phyloP scores from a whole-genome alignment of 2,888 invertebrate genomes.

The Pristionchus arcanus region DNA sequence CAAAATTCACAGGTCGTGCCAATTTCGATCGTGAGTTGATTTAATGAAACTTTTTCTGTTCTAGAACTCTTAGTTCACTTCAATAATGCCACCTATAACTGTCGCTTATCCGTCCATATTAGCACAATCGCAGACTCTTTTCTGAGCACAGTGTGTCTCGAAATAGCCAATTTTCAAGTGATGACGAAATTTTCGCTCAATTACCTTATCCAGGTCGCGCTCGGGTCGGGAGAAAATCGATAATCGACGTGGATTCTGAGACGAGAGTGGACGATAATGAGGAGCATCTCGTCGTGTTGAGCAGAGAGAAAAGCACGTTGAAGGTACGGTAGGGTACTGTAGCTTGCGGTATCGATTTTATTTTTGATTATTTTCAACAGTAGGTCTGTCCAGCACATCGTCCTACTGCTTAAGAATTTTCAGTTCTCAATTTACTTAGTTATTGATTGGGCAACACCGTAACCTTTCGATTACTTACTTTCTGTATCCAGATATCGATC shows the following conservation, averaged over 20 bases:
- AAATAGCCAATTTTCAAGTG: background rate
- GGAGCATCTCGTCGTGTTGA: slow-evolving; percentile 69
- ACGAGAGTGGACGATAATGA: slow-evolving; percentile 70
- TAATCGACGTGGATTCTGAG: slow-evolving; percentile 53
- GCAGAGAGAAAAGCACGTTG: slow-evolving; percentile 62
- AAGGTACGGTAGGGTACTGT: slow-evolving; percentile 53
- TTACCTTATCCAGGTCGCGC: slow-evolving; percentile 33
- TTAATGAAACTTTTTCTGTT: background rate
- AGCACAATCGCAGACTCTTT: too few species aligned
- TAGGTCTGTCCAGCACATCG: too few species aligned
- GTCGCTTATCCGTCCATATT: background rate
- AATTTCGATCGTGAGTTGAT: slow-evolving; percentile 23
- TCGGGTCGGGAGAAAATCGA: slow-evolving; percentile 46
- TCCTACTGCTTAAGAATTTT: too few species aligned
- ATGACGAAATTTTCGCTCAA: background rate
- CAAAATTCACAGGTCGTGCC: slow-evolving; percentile 23
- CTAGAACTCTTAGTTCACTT: background rate
- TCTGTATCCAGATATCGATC: slow-evolving; percentile 58
- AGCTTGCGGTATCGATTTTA: background rate
- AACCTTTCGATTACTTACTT: background rate
- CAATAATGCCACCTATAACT: background rate
- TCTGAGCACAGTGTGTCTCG: background rate
- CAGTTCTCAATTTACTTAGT: too few species aligned
- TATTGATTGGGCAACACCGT: background rate
- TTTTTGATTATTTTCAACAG: too few species aligned